Conservation (phyloP, 1,140 invertebrate genomes). For the Drosophila albomicans region DNA sequence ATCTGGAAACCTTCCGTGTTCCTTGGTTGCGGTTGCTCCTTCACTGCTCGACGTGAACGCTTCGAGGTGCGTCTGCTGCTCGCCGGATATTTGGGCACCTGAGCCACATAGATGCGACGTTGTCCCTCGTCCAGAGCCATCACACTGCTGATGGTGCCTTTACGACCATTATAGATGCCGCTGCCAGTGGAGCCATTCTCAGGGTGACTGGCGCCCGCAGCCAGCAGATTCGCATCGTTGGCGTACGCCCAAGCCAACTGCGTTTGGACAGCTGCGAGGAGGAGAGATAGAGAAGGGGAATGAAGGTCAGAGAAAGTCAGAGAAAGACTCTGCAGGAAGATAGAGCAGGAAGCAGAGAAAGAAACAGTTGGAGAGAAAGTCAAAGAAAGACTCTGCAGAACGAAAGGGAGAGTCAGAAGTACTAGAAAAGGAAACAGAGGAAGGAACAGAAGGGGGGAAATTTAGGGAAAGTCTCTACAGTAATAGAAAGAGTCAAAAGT, state of each 20-base stretch:
- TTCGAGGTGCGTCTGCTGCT: background rate
- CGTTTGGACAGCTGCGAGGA: constrained; percentile 84
- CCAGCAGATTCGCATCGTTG: constrained; percentile 86
- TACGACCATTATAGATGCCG: constrained; percentile 84
- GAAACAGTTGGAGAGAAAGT: no score
- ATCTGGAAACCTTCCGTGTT: constrained; percentile 37
- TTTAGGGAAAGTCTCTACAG: no score
- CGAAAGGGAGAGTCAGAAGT: no score
- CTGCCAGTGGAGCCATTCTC: constrained; percentile 79
- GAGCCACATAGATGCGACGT: constrained; percentile 57
- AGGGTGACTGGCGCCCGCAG: constrained; percentile 84
- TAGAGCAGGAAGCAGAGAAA: background rate
- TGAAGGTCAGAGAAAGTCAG: background rate
- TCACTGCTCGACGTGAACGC: background rate
- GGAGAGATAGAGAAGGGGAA: background rate
- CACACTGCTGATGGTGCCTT: constrained; percentile 49
- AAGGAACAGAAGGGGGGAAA: no score
- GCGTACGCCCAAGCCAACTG: constrained; percentile 85
- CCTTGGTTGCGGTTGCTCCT: background rate
- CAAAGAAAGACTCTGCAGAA: no score
- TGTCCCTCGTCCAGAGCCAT: constrained; percentile 55
- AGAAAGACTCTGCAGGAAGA: background rate
- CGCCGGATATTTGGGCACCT: constrained; percentile 55
- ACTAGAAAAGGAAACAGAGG: no score
- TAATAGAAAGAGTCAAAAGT: no score